A percentile compares a stretch with the other conserved stretches of the same genome.
phyloP scores from a whole-genome alignment of 2,888 invertebrate genomes.

The Ornithoptera priamus region DNA sequence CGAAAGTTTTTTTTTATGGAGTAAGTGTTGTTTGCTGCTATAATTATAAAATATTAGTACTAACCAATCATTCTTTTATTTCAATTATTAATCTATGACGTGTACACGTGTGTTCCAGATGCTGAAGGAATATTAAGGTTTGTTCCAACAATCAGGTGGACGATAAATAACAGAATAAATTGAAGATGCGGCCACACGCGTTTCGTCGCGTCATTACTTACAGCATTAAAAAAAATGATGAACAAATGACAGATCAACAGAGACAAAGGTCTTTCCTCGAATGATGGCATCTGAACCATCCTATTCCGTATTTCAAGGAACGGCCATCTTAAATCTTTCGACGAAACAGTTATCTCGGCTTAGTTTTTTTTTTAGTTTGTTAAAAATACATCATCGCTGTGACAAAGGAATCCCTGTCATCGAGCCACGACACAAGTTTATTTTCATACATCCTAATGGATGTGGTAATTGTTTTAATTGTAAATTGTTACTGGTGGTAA shows the following conservation, averaged over 20 bases:
- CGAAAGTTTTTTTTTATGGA: no score
- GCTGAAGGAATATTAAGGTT: no score
- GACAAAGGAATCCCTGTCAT: slow-evolving; percentile 26
- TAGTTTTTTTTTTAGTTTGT: slow-evolving; percentile 25
- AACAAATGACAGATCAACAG: slow-evolving; percentile 16
- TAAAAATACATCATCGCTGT: slow-evolving; percentile 22
- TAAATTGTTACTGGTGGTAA: background rate
- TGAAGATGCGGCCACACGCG: slow-evolving; percentile 6
- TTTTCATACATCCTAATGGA: slow-evolving; percentile 19
- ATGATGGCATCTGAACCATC: slow-evolving; percentile 28
- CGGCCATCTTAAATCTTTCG: slow-evolving; percentile 30
- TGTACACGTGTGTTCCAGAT: no score
- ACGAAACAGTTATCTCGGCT: slow-evolving; percentile 23
- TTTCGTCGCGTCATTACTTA: slow-evolving; percentile 12
- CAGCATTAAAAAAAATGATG: slow-evolving; percentile 20
- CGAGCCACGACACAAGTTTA: slow-evolving; percentile 14
- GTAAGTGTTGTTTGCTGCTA: no score
- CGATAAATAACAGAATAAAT: no score
- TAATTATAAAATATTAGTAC: no score
- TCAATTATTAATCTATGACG: no score
- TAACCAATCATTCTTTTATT: no score
- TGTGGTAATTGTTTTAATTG: slow-evolving; percentile 20
- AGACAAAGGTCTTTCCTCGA: slow-evolving; percentile 28
- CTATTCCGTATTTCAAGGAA: slow-evolving; percentile 29
- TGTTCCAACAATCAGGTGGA: no score